These are phyloP conservation scores for Silurus meridionalis DNA, from an alignment of 2,113 vertebrate species.

Conservation along the genomic window DNA sequence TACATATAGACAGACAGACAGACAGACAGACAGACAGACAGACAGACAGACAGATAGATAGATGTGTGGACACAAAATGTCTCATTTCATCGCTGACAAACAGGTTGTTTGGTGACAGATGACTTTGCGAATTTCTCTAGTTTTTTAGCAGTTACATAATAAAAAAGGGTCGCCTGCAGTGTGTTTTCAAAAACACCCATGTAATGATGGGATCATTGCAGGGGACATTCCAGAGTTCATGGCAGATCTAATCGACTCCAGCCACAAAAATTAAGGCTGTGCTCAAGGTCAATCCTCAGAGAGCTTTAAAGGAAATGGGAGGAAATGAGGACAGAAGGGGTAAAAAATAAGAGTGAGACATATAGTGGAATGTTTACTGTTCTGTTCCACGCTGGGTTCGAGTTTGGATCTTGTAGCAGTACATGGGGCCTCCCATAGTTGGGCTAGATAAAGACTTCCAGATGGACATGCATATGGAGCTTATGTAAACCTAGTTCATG, in stretches of 20 bases:
- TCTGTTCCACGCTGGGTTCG: slow-evolving; percentile 15
- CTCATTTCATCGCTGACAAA: background rate
- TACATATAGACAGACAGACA: too few species aligned
- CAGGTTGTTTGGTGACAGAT: background rate
- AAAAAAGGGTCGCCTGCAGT: background rate
- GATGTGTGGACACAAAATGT: background rate
- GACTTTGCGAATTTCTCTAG: background rate
- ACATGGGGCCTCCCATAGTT: slow-evolving; percentile 1
- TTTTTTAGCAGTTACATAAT: slow-evolving; percentile 25
- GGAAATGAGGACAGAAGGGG: slow-evolving; percentile 31
- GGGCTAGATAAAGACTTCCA: slow-evolving; percentile 34
- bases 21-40: too few species aligned
- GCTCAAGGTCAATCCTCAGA: slow-evolving; percentile 12
- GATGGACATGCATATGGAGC: slow-evolving; percentile 21
- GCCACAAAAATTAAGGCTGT: slow-evolving; percentile 6
- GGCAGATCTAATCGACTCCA: slow-evolving; percentile 33
- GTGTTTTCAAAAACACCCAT: slow-evolving; percentile 23
- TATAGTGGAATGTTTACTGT: slow-evolving; percentile 35
- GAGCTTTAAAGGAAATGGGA: slow-evolving; percentile 33
- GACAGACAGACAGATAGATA: too few species aligned
- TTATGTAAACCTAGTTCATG: slow-evolving; percentile 21
- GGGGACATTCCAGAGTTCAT: slow-evolving; percentile 39
- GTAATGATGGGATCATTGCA: slow-evolving; percentile 22
- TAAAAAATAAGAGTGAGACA: background rate
- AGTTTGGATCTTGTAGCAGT: slow-evolving; percentile 10